phyloP scores from a whole-genome alignment of 2,797 vertebrate species.

The Mormyrops boulengeri region DNA sequence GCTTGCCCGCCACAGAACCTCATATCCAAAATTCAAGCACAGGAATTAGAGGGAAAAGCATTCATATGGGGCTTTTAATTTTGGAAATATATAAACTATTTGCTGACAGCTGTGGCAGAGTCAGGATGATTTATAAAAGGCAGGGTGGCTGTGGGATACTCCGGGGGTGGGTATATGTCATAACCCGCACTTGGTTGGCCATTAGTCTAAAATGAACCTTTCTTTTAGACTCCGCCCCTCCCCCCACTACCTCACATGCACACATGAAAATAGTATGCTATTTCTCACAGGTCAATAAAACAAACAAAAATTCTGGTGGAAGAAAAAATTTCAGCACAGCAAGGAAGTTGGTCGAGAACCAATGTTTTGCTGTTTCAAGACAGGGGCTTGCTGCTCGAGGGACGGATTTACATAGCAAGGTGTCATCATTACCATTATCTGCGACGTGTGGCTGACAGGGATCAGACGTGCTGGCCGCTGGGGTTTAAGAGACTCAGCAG shows the following conservation, averaged over 20 bases:
- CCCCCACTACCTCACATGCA: slow-evolving; percentile 22
- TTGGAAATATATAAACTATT: background rate
- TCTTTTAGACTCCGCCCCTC: slow-evolving; percentile 15
- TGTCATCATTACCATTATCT: slow-evolving; percentile 4
- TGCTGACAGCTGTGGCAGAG: background rate
- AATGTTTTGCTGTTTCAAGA: background rate
- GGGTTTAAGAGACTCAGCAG: background rate
- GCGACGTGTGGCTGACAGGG: background rate
- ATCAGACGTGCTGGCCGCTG: background rate
- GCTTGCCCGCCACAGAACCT: background rate
- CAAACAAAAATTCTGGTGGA: slow-evolving; percentile 37
- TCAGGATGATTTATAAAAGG: background rate
- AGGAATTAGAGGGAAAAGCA: background rate
- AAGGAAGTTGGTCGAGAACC: slow-evolving; percentile 11
- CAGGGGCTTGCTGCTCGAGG: background rate
- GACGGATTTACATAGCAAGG: background rate
- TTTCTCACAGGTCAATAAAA: slow-evolving; percentile 28
- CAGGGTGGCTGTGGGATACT: background rate
- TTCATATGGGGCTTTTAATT: background rate
- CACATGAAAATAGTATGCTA: slow-evolving; percentile 47
- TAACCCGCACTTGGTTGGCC: background rate
- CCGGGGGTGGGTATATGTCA: background rate
- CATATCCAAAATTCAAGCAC: background rate
- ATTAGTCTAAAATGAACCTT: slow-evolving; percentile 32
- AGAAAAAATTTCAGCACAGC: slow-evolving; percentile 21